Evolutionary conservation across 2,888 invertebrate genomes (phyloP), one percentile per base, ranked within the genome.

Genomic region (Keiferia lycopersicella): DNA sequence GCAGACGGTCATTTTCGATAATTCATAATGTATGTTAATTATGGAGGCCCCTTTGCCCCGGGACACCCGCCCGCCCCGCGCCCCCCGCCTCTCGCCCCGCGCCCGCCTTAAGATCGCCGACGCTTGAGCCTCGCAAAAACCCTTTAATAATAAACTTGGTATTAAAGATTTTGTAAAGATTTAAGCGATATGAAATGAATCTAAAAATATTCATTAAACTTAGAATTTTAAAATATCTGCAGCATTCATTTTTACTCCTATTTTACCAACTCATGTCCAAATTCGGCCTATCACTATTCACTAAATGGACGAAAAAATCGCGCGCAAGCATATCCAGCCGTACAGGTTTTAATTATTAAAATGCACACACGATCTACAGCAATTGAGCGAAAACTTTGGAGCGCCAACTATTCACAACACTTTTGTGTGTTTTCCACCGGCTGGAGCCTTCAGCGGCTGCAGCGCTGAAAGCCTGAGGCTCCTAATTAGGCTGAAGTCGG

Each of bases 401-500:
- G 71, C 72, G 71, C 77, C 71, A 26, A 26, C 77, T 77, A 75
- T 79, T 78, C 86, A 83, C 83, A 85, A 87, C 87, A 88, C 87
- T 89, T 88, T 87, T 89, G 87, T 88, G 86, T 91, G 87, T 91
- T 91, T 89, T 90, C 84, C 87, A 85, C 83, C 81, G 88, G 85
- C 83, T 81, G 86, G 86, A 86, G 89, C 84, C 56, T 45, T 16
- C 45, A 45, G 86, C 83, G 79, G 83, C 84, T 20, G 86, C 83
- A 78, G 82, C 84, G 83, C 87, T 91, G 90, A 91, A 91, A 90
- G 89, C 89, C 90, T 83, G 86, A 81, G 88, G 89, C 91, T 84
- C 87, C 91, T 91, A 91, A 91, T 91, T 91, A 91, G 91, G 88
- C 89, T 84, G 88, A 86, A 90, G 89, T 89, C 89, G 89, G 91